These are phyloP conservation scores for Cheumatopsyche charites DNA, from an alignment of 1,140 invertebrate genomes.

Conservation along the genomic window DNA sequence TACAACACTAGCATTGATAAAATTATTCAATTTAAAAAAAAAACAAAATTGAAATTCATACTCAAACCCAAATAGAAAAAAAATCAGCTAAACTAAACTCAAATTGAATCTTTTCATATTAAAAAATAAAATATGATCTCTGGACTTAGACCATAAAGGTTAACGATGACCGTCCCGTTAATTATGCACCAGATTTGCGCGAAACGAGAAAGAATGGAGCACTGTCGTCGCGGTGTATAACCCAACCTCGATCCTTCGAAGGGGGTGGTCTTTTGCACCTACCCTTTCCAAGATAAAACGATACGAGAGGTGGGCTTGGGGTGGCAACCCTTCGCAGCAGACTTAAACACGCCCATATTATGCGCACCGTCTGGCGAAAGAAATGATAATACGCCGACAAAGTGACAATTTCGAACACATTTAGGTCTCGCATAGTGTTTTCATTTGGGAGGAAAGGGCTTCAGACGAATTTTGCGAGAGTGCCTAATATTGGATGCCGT, in stretches of 20 bases:
- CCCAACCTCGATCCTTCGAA: no score
- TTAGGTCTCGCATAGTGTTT: slow-evolving; percentile 38
- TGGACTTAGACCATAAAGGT: neutral
- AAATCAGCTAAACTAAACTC: neutral
- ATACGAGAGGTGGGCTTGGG: no score
- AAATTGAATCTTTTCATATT: neutral
- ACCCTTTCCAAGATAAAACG: no score
- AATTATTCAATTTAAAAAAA: no score
- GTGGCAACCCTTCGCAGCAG: slow-evolving; percentile 1
- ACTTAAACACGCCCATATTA: slow-evolving; percentile 39
- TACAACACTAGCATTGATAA: no score
- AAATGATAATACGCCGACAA: slow-evolving; percentile 47
- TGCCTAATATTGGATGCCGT: no score
- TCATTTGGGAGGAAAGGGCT: slow-evolving; percentile 7
- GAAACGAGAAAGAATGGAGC: slow-evolving; percentile 6
- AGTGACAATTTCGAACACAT: slow-evolving; percentile 45
- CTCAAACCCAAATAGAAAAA: no score
- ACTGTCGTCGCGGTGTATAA: neutral
- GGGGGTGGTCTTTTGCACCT: neutral
- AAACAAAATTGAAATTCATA: no score
- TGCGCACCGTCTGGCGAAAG: slow-evolving; percentile 39
- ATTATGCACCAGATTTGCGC: slow-evolving; percentile 14
- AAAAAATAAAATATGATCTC: neutral
- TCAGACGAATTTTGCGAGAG: no score
- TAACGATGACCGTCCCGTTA: slow-evolving; percentile 10